Base-by-base conservation (phyloP, 2,888 invertebrate species). In the Cinara cedri region DNA sequence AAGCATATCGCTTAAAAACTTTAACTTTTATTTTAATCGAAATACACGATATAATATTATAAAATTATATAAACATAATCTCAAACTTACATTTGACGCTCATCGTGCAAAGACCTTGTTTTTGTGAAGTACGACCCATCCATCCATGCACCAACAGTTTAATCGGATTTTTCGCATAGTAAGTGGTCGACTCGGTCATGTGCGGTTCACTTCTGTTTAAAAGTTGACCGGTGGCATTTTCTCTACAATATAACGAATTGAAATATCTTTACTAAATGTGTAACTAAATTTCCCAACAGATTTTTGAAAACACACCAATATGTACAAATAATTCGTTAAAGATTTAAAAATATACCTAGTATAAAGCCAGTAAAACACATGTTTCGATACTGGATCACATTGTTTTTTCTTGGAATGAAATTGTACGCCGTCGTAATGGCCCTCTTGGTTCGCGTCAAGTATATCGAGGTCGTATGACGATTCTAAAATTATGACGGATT, bases 61-160 rank as follows among this genome's bases (percentile, higher is more conserved):
- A n/a, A n/a, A n/a, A n/a, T n/a, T n/a, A 16, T 16, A 16, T 16
- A 4, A n/a, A 51, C 1, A 49, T 51, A 11, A 51, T 19, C 9
- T 42, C n/a, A 19, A 65, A 42, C 21, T 21, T 44, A 9, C 16
- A 14, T 3, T 65, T 44, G 3, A 21, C 44, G 21, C 9, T 44
- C 9, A 14, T 6, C 34, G 34, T 6, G 34, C 65, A 65, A 44
- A 65, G 13, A 14, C 16, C 14, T 9, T 65, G 9, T 9, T 65
- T 46, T 9, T 34, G 14, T 0, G 14, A 3, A 9, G 44, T 16
- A 42, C 46, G 24, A 1, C 66, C 46, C 4, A n/a, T 1, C 46
- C 46, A 66, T 3, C 24, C 66, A 4, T 66, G 66, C 16, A 66
- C 66, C 3, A 66, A 9, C 4, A 66, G 10, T 66, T 66, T 66